Percentiles rank a stretch among this genome's conserved stretches.
Conservation (phyloP, 1,140 invertebrate species). For the Diabrotica undecimpunctata region DNA sequence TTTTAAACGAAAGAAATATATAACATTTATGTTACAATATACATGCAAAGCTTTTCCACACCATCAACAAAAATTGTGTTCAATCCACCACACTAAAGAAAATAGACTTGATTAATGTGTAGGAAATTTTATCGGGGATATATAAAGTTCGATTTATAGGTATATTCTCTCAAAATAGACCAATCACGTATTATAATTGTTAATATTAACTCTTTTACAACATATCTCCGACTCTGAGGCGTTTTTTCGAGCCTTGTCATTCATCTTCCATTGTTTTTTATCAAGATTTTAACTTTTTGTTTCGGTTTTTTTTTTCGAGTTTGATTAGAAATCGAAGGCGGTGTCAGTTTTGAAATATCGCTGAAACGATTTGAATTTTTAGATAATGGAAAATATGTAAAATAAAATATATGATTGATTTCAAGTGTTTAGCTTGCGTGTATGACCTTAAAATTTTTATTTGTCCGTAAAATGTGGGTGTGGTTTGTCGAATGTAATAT, state of each 20-base stretch:
- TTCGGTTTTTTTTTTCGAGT: neutral
- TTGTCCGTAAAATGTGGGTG: neutral
- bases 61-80: too few species aligned
- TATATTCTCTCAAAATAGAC: constrained; percentile 39
- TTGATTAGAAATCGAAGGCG: neutral
- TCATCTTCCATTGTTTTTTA: constrained; percentile 24
- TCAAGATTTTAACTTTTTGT: constrained; percentile 11
- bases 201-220: constrained; percentile 30
- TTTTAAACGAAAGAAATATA: too few species aligned
- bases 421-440: neutral
- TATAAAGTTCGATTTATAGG: constrained; percentile 33
- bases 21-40: too few species aligned
- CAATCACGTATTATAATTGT: constrained; percentile 42
- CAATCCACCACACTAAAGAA: neutral
- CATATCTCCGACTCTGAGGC: constrained; percentile 16
- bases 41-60: too few species aligned
- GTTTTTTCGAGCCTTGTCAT: constrained; percentile 23
- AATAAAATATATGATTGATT: neutral
- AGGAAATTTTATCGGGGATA: constrained; percentile 17
- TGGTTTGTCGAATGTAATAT: neutral
- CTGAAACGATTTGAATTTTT: neutral
- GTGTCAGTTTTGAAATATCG: neutral
- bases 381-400: constrained; percentile 1
- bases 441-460: neutral
- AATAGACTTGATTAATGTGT: constrained; percentile 7